Conservation (phyloP, 2,113 vertebrate genomes). For the Capra hircus region DNA sequence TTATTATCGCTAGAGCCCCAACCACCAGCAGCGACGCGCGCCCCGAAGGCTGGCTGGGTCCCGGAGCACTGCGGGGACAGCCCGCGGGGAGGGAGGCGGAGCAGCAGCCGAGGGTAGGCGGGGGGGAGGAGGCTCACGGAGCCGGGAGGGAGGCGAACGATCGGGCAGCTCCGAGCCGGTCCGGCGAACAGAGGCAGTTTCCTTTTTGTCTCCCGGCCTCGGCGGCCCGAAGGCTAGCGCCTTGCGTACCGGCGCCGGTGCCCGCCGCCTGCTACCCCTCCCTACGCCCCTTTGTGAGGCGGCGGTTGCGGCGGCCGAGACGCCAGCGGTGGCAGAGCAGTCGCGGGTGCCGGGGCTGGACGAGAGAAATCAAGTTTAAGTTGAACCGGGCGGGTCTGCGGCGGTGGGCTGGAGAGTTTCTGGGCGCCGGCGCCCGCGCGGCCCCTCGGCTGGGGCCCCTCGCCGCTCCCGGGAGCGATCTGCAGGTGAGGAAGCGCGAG, state of each 20-base stretch:
- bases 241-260: background rate
- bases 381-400: slow-evolving; percentile 15
- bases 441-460: background rate
- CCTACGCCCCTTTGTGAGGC: slow-evolving; percentile 59
- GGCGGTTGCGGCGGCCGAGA: slow-evolving; percentile 7
- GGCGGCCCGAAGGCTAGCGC: slow-evolving; percentile 32
- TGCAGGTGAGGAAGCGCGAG: slow-evolving; percentile 54
- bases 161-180: background rate
- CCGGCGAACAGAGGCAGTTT: background rate
- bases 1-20: slow-evolving; percentile 79
- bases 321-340: background rate
- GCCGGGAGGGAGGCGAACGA: background rate
- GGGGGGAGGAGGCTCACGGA: background rate
- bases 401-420: background rate
- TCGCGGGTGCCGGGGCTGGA: background rate
- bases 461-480: background rate
- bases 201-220: slow-evolving; percentile 59
- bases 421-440: background rate
- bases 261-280: slow-evolving; percentile 29
- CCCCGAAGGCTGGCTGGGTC: slow-evolving; percentile 50
- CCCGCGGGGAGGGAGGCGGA: background rate
- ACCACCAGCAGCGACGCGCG: slow-evolving; percentile 70
- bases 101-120: background rate
- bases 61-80: slow-evolving; percentile 14
- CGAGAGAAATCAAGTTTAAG: slow-evolving; percentile 32